Evolutionary conservation across 2,113 vertebrate species (phyloP).

Genomic region (Symphodus melops): DNA sequence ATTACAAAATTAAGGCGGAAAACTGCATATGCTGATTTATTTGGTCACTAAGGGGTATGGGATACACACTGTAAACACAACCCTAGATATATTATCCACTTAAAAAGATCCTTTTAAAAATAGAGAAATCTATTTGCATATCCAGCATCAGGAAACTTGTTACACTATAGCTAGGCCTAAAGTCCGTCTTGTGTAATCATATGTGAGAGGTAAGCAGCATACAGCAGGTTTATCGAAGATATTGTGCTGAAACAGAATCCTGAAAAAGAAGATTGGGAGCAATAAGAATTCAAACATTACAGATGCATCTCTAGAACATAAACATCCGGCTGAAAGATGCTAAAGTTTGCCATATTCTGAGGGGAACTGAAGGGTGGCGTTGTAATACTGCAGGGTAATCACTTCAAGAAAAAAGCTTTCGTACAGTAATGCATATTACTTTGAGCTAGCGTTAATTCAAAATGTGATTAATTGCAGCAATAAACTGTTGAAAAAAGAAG

Average conservation of each 20-base stretch:
- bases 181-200: neutral
- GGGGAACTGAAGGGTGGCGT: no score
- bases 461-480: no score
- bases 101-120: neutral
- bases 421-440: no score
- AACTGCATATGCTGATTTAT: neutral
- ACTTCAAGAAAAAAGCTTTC: no score
- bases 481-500: no score
- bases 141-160: neutral
- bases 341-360: no score
- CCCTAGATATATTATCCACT: neutral
- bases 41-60: neutral
- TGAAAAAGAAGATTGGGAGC: neutral
- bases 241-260: neutral
- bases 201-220: neutral
- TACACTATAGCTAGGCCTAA: neutral
- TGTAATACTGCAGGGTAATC: no score
- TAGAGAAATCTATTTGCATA: neutral
- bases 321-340: no score
- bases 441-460: no score
- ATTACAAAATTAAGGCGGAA: neutral
- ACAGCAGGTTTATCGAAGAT: neutral
- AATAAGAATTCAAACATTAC: no score
- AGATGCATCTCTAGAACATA: no score
- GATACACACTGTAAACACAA: neutral